Base-by-base conservation (phyloP, 1,140 invertebrate species). In the Chlorops oryzae region DNA sequence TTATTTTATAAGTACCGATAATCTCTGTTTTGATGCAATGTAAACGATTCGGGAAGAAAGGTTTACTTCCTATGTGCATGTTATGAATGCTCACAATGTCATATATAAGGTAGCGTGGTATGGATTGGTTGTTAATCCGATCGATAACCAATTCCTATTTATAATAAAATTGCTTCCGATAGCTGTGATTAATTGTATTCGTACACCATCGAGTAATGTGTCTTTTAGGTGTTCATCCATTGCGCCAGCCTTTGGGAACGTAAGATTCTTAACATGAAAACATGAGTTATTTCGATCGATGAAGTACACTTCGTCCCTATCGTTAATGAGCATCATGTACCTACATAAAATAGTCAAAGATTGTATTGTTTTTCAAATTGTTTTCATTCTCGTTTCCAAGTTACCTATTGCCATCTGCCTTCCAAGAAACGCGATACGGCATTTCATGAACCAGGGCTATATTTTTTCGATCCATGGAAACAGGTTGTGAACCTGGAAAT, bases 371-470 rank as follows among this genome's bases (percentile, higher is more conserved):
- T 17, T 4, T 41, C 13, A 4, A 4, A 13, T 13, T 18, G 15
- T 41, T 17, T 15, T 38, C 9, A n/a, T 37, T 15, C 39, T 47
- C 49, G 12, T 10, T 23, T n/a, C n/a, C n/a, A n/a, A n/a, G n/a
- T n/a, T 65, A 89, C 82, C 94, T 84, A 13, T 87, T 92, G 21
- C 97, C 97, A 75, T 99, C 97, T 13, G 97, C 97, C 73, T 99
- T 99, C 96, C 96, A 99, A 1, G 94, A 98, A 3, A 99, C 96
- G 65, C 84, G 84, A 64, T 99, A 99, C 0, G 86, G 87, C 65
- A 91, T 91, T 53, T 85, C 63, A 38, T 79, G 73, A 2, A 99
- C 71, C 9, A 86, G 77, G 37, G 72, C 75, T 12, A 99, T 78
- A 74, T 99, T 99, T 1, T 81, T 64, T 3, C 75, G 71, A 62